These are phyloP conservation scores for Netelia virgata DNA, from an alignment of 2,888 invertebrate genomes.

Conservation along the genomic window DNA sequence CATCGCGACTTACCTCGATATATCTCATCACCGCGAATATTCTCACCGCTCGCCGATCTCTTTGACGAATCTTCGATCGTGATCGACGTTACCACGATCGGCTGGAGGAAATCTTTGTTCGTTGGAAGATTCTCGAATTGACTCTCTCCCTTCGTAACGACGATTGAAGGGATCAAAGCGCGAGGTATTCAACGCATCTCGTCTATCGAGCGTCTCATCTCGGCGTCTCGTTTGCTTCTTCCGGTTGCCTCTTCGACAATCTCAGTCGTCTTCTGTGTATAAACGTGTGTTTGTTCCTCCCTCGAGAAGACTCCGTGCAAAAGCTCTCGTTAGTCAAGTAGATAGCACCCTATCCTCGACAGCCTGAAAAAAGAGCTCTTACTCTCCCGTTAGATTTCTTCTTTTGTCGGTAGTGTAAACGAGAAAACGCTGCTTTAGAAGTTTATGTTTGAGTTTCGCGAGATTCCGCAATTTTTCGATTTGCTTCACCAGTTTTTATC, in stretches of 20 bases:
- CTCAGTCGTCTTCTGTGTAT: slow-evolving; percentile 10
- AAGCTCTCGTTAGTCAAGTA: slow-evolving; percentile 28
- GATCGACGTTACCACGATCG: neutral
- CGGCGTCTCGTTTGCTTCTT: slow-evolving; percentile 13
- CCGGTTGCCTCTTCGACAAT: neutral
- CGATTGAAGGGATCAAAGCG: slow-evolving; percentile 41
- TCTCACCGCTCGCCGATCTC: neutral
- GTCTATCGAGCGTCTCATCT: slow-evolving; percentile 33
- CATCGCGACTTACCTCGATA: slow-evolving; percentile 51
- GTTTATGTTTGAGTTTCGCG: too few relatives aligned
- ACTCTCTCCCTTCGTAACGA: neutral
- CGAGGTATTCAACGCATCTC: slow-evolving; percentile 10
- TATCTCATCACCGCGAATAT: neutral
- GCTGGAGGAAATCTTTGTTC: neutral
- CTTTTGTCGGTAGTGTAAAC: slow-evolving; percentile 25
- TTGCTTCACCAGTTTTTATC: too few relatives aligned
- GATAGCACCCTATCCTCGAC: neutral
- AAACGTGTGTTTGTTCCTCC: neutral
- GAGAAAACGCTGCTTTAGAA: slow-evolving; percentile 24
- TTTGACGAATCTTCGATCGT: neutral
- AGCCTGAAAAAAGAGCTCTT: neutral
- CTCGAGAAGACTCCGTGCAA: slow-evolving; percentile 19
- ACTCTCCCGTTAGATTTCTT: neutral
- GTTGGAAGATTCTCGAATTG: neutral
- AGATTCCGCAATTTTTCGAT: too few relatives aligned